Conservation (phyloP, 1,140 invertebrate genomes). For the Ridgeia piscesae region DNA sequence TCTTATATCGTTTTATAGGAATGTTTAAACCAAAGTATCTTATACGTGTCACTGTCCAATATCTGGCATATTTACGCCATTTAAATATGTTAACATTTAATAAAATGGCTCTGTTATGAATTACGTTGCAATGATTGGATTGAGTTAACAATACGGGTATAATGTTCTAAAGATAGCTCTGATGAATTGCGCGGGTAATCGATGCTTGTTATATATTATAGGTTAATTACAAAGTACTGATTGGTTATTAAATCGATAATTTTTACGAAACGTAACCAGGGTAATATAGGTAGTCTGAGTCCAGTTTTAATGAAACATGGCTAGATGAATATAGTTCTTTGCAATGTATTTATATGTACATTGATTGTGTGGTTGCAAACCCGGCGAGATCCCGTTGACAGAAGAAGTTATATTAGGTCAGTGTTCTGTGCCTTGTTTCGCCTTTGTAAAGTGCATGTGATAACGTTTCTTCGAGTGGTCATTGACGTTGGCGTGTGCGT, state of each 20-base stretch:
- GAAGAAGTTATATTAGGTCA: no score
- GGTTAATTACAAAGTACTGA: not conserved
- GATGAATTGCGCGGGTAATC: not conserved
- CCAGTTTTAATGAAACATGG: not conserved
- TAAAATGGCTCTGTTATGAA: not conserved
- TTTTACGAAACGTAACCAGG: not conserved
- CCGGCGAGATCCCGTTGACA: no score
- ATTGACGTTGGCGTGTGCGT: no score
- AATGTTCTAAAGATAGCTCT: not conserved
- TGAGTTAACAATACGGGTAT: not conserved
- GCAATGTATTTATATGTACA: not conserved
- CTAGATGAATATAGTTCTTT: not conserved
- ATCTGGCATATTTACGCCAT: no score
- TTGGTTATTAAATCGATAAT: no score
- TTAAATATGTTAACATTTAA: not conserved
- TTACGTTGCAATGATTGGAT: not conserved
- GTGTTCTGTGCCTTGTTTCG: no score
- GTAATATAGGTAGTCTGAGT: not conserved
- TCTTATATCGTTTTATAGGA: no score
- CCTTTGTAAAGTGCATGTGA: no score
- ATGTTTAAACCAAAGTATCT: no score
- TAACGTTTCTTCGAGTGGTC: no score
- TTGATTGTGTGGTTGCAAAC: not conserved
- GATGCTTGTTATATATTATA: not conserved
- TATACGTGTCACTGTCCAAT: no score